Base-by-base conservation (phyloP, 2,888 invertebrate species). In the Luperina testacea region DNA sequence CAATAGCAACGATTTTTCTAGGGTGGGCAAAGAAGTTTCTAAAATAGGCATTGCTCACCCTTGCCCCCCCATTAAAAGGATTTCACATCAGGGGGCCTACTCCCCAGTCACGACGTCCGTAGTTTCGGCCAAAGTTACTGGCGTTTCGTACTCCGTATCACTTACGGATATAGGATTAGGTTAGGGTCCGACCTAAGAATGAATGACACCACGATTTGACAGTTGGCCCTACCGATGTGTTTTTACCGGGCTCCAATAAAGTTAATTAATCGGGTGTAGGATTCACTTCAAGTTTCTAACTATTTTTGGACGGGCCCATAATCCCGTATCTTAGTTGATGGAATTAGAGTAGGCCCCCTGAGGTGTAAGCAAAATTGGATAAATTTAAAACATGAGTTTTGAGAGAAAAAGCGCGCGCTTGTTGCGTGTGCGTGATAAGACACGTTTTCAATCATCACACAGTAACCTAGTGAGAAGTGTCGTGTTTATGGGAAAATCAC, bases 381-480 rank as follows among this genome's bases (percentile, higher is more conserved):
- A 74, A 71, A 71, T 81, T 79, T 79, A 93, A 91, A 90, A 92
- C 91, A 90, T 88, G 86, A 87, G 88, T 90, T 90, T 90, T 88
- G 90, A 88, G 89, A 88, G 90, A 91, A 91, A 89, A 85, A 90
- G 87, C 86, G 90, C 87, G 90, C 90, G 91, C 90, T 90, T 88
- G 84, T 91, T 85, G 91, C 91, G 91, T 57, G 70, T 64, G 20
- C 64, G n/a, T 93, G 97, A 97, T 97, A 97, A 95, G 97, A 94
- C 97, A 97, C 97, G 97, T 97, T 96, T 96, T 93, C 95, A 94
- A 97, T 97, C 94, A 95, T 92, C 91, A 94, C 92, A 91, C 91
- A 88, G 90, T 88, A 92, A 91, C 91, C 91, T 90, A 91, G 90
- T 90, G 92, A 92, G 92, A 88, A 91, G 92, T 91, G 90, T 90